Percentiles rank a stretch among this genome's conserved stretches.
phyloP scores from a whole-genome alignment of 2,797 vertebrate genomes.

The Leucoraja ocellata region DNA sequence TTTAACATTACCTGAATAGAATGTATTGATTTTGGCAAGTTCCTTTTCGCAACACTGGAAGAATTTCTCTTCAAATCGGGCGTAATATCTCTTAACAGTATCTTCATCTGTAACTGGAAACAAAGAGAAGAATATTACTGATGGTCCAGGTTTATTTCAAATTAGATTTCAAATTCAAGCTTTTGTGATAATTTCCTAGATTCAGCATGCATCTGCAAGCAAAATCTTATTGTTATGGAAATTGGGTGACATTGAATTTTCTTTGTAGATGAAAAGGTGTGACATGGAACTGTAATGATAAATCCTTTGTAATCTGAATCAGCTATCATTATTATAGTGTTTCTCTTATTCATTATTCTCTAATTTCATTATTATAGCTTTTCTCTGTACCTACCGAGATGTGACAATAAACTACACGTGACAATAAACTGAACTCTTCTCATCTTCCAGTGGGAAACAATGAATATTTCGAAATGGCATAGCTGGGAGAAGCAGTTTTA shows the following conservation, averaged over 20 bases:
- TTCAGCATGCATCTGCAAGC: neutral
- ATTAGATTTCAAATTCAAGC: neutral
- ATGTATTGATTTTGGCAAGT: constrained; percentile 96
- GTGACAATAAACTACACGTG: no score
- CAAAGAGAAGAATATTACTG: constrained; percentile 34
- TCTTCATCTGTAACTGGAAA: constrained; percentile 84
- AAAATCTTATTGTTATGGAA: neutral
- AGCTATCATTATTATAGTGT: neutral
- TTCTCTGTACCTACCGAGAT: no score
- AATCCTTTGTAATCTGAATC: neutral
- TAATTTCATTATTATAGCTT: no score
- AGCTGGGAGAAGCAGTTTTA: no score
- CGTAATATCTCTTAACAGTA: constrained; percentile 88
- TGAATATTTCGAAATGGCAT: no score
- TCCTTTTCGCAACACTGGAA: constrained; percentile 94
- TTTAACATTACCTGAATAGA: constrained; percentile 81
- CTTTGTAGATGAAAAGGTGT: neutral
- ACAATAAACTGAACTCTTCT: no score
- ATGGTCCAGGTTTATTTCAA: no score
- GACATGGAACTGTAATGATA: neutral
- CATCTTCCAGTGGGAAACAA: no score
- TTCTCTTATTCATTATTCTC: neutral
- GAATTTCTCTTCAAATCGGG: constrained; percentile 95
- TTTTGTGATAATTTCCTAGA: neutral
- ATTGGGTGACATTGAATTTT: neutral